Evolutionary conservation across 2,888 invertebrate species (phyloP).

Genomic region (Noctua janthe): DNA sequence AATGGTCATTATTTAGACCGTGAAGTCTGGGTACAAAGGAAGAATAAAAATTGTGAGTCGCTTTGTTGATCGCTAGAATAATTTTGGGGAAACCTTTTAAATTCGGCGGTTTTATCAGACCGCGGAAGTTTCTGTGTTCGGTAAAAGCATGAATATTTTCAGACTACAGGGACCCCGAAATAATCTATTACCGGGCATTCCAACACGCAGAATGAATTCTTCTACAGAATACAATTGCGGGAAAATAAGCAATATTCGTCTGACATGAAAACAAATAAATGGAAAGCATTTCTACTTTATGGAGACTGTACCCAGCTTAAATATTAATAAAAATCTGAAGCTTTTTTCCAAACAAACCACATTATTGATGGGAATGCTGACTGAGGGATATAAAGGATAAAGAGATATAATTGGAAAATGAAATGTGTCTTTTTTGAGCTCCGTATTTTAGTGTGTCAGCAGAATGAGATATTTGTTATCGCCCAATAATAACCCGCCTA

Average conservation of each 20-base stretch:
- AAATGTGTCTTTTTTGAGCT: not conserved
- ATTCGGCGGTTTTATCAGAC: constrained; percentile 5
- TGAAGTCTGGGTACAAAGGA: constrained; percentile 53
- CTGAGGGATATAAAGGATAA: constrained; percentile 21
- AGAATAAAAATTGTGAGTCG: constrained; percentile 31
- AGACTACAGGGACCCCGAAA: not conserved
- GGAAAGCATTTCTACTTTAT: constrained; percentile 18
- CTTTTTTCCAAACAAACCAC: constrained; percentile 5
- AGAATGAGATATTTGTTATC: not conserved
- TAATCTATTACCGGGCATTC: too few relatives aligned
- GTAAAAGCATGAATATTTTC: not conserved
- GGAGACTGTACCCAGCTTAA: constrained; percentile 1
- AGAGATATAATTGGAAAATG: constrained; percentile 3
- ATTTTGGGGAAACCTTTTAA: constrained; percentile 6
- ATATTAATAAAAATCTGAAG: constrained; percentile 20
- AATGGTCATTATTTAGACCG: constrained; percentile 58
- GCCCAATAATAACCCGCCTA: not conserved
- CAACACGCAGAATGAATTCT: not conserved
- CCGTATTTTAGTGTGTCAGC: not conserved
- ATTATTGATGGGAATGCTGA: constrained; percentile 29
- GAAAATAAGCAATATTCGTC: not conserved
- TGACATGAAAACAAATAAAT: constrained; percentile 12
- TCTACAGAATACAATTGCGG: not conserved
- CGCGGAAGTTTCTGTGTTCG: not conserved
- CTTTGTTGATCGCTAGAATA: constrained; percentile 36